Evolutionary conservation across 2,888 invertebrate species (phyloP), one percentile per base, ranked within the genome.

Genomic region (Drosophila vallismaia): DNA sequence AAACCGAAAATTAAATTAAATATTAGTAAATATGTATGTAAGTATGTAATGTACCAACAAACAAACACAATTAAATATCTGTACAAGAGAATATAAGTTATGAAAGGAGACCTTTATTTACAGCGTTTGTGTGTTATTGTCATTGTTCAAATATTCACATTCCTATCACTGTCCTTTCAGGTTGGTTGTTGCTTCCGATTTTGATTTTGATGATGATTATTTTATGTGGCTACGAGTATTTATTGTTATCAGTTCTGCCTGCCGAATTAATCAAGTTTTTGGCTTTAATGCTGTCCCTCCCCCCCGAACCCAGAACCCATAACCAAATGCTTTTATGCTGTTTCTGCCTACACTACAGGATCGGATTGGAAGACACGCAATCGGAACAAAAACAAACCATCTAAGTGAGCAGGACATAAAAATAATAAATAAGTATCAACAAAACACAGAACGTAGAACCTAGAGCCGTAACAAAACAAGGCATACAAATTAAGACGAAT

Each of bases 401-500:
- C 42, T 53, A 72, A 72, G 58, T 55, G 71, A 62, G 57, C 58
- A 45, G 52, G 71, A 64, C 70, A 72, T 72, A 76, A 88, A 76
- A 68, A 59, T 63, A 50, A 59, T 68, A 73, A 52, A 71, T 51
- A 62, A 62, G 64, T 64, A 67, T 69, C 51, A 56, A 58, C 76
- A 55, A 50, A 56, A 53, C 38, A 74, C 53, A 67, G 55, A 62
- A 54, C 33, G 50, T 53, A 50, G 19, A 28, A 4, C 28, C 5
- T 28, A 28, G 28, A 28, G 59, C 68, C 64, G 46, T 70, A 75
- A 69, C 48, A 71, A 63, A 77, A 67, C 53, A 68, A 62, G 69
- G 52, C 69, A 73, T 81, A 78, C 72, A 84, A 84, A 86, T 86
- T 76, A 86, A 84, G 76, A 81, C 71, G 73, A 84, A 84, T 86